Evolutionary conservation across 1,140 invertebrate genomes (phyloP).

Genomic region (Drosophila seguyi): DNA sequence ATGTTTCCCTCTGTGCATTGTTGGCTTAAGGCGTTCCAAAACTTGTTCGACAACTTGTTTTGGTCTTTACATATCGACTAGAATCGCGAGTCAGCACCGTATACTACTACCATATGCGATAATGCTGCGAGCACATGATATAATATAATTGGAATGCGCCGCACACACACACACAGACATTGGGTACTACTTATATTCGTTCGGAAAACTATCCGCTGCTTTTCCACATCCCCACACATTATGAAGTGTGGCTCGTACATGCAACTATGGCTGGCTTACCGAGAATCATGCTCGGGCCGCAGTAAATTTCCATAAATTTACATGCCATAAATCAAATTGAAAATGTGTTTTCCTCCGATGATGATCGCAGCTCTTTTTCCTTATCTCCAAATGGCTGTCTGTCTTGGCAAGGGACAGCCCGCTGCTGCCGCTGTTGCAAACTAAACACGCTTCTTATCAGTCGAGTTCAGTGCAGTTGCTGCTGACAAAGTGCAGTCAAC

Average conservation of each 20-base stretch:
- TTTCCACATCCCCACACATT: constrained; percentile 69
- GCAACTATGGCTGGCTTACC: constrained; percentile 23
- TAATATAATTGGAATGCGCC: constrained; percentile 81
- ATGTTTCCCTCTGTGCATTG: constrained; percentile 25
- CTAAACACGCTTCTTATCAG: constrained; percentile 74
- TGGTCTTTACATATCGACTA: constrained; percentile 73
- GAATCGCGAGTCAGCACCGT: constrained; percentile 66
- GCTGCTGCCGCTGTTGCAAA: constrained; percentile 42
- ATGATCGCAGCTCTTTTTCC: constrained; percentile 39
- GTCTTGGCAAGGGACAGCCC: constrained; percentile 22
- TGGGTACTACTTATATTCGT: constrained; percentile 6
- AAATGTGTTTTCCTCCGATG: constrained; percentile 65
- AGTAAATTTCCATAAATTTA: constrained; percentile 82
- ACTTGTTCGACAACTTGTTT: constrained; percentile 82
- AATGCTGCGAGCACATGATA: constrained; percentile 78
- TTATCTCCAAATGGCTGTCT: constrained; percentile 64
- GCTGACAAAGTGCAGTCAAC: constrained; percentile 79
- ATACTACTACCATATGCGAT: constrained; percentile 74
- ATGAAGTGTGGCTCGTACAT: constrained; percentile 39
- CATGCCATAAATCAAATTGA: constrained; percentile 80
- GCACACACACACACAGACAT: constrained; percentile 30
- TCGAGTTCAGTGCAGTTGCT: constrained; percentile 30
- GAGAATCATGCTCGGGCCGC: constrained; percentile 49
- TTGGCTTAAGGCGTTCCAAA: constrained; percentile 65
- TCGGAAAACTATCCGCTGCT: constrained; percentile 41